Evolutionary conservation across 2,113 vertebrate genomes (phyloP), one percentile per base, ranked within the genome.

Genomic region (Ammodytes dubius): DNA sequence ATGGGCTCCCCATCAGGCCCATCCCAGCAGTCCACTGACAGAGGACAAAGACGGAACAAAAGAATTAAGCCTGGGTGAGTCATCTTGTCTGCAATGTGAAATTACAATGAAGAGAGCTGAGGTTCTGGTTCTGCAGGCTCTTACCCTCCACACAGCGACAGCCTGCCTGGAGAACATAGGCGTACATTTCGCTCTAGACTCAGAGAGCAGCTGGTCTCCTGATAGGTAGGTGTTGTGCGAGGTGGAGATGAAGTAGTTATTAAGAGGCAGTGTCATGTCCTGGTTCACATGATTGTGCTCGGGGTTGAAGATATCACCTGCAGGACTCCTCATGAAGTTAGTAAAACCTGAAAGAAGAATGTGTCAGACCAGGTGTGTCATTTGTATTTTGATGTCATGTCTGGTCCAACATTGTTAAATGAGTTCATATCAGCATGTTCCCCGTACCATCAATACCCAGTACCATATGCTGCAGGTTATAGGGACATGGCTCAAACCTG

Each of bases 191-290:
- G 95, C 97, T 19, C 98, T 94, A 0, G 97, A 99, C 93, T 99
- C 97, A 70, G 98, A 99, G 87, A 97, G 95, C 88, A 99, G 95
- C 91, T 99, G 98, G 93, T 99, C 98, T 12, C 97, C 98, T 76
- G 94, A 96, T 93, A 99, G 96, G 96, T 99, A 99, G 88, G 98
- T 99, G 93, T 99, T 99, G 91, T 99, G 98, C 47, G 98, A 99
- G 0, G 98, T 98, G 85, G 97, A 93, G 77, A 99, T 98, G 88
- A 96, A 99, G 70, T 99, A 99, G 91, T 97, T 96, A 74, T 93
- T 95, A 75, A 99, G 88, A 0, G 97, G 97, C 80, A 89, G 96
- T 0, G 92, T 96, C 97, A 99, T 99, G 92, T 99, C 98, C 94
- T 98, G 97, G 91, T 96, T 96, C 81, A 98, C 96, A 0, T 94